phyloP scores from a whole-genome alignment of 2,888 invertebrate species.

The Peribatodes rhomboidaria region DNA sequence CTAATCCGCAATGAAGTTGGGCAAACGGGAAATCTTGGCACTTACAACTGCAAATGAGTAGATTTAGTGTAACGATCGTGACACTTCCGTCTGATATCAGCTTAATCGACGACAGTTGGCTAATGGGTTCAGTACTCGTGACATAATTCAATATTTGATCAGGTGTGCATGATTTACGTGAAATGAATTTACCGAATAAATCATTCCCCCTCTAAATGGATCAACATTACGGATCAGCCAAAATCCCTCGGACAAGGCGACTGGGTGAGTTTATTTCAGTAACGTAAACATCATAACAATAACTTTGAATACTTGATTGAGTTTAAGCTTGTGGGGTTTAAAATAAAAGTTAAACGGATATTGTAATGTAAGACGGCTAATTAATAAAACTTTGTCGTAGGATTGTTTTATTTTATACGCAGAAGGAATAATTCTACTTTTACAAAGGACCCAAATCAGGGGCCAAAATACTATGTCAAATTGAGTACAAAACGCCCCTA shows the following conservation, averaged over 20 bases:
- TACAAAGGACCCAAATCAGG: conserved; percentile 3
- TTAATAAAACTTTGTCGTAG: neutral
- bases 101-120: neutral
- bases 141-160: conserved; percentile 31
- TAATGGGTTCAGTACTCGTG: neutral
- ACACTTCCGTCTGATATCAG: neutral
- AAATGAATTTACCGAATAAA: conserved; percentile 26
- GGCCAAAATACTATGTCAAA: conserved; percentile 17
- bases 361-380: neutral
- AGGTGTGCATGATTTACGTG: conserved; percentile 23
- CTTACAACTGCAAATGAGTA: neutral
- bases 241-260: conserved; percentile 19
- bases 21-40: neutral
- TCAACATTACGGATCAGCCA: conserved; percentile 25
- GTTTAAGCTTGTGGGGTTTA: neutral
- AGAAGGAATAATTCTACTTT: neutral
- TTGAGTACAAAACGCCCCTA: conserved; percentile 29
- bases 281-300: conserved; percentile 14
- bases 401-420: neutral
- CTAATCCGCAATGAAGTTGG: conserved; percentile 18
- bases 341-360: neutral
- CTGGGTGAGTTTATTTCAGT: conserved; percentile 25
- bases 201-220: conserved; percentile 30
- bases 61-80: neutral
- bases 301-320: conserved; percentile 14